Base-by-base conservation (phyloP, 1,140 invertebrate species). In the Drosophila insularis region DNA sequence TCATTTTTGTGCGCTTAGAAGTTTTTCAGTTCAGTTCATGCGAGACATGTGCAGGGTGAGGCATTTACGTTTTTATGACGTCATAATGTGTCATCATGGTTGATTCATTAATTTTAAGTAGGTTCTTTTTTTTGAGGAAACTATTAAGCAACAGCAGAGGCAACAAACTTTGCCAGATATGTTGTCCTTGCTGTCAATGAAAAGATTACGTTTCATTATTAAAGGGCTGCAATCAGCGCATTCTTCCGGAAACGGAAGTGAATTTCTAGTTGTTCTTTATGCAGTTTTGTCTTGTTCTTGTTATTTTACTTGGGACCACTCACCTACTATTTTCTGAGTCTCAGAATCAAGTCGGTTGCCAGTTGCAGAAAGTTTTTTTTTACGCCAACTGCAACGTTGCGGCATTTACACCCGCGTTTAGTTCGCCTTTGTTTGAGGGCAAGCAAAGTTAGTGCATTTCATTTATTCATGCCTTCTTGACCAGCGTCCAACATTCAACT, bases 381-480 rank as follows among this genome's bases (percentile, higher is more conserved):
- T 50, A 8, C 7, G 43, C 43, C 43, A 67, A 66, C 59, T 71
- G 63, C 55, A 55, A 62, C 60, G 75, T 56, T 71, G 74, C 78
- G 69, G 63, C 82, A 64, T 82, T 87, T 86, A 80, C 81, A 75
- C 76, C 84, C 66, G 71, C 82, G 63, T 76, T 86, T 87, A 82
- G 74, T 75, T 86, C 59, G 75, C 75, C 61, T 85, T 85, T 85
- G 35, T 78, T 85, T 77, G 80, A 78, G 80, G 73, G 65, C 56
- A 75, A 50, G 69, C 46, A 86, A 86, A 86, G 81, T 86, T 86
- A 65, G 74, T 75, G 82, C 79, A 87, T 87, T 87, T 86, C 79
- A 86, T 86, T 86, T 86, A 87, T 86, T 87, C 79, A 81, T 86
- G 81, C 80, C 84, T 75, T 74, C 82, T 78, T 84, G 78, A 81